Base-by-base conservation (phyloP, 2,113 vertebrate genomes). In the Podarcis muralis region DNA sequence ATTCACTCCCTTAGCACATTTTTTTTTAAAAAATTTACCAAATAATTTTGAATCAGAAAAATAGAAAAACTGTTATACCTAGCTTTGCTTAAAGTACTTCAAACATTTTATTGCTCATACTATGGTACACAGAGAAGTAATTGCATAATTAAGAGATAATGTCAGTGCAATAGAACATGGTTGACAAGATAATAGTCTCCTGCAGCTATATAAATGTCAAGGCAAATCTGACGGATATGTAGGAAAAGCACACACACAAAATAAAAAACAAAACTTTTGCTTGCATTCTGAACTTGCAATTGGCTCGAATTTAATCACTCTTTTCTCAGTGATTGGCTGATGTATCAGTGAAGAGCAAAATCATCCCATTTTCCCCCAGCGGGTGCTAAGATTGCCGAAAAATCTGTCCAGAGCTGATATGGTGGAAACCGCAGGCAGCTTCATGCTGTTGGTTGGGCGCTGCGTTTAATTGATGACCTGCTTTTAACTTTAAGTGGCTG, bases 61-160 rank as follows among this genome's bases (percentile, higher is more conserved):
- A 53, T 53, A 40, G 27, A 85, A 30, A 74, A 86, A 69, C 78
- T 81, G 94, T 94, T 93, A 91, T 92, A 92, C 89, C 77, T 89
- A 86, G 83, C 92, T 96, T 93, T 89, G 66, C 88, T 92, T 94
- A 90, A 96, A 95, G 87, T 92, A 92, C 90, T 96, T 95, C 90
- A 91, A 95, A 93, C 95, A 94, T 95, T 97, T 96, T 96, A 96
- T 96, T 94, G 92, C 91, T 90, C 3, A 3, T 89, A 93, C 90
- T 95, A 94, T 86, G 95, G 94, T 90, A 96, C 94, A 92, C 95
- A 97, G 96, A 88, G 94, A 94, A 96, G 94, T 96, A 96, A 97
- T 95, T 95, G 95, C 95, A 89, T 96, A 97, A 97, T 97, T 97
- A 97, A 96, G 93, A 96, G 96, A 95, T 97, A 97, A 96, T 96